Evolutionary conservation across 2,888 invertebrate genomes (phyloP).

Genomic region (Sphaerophoria taeniata): DNA sequence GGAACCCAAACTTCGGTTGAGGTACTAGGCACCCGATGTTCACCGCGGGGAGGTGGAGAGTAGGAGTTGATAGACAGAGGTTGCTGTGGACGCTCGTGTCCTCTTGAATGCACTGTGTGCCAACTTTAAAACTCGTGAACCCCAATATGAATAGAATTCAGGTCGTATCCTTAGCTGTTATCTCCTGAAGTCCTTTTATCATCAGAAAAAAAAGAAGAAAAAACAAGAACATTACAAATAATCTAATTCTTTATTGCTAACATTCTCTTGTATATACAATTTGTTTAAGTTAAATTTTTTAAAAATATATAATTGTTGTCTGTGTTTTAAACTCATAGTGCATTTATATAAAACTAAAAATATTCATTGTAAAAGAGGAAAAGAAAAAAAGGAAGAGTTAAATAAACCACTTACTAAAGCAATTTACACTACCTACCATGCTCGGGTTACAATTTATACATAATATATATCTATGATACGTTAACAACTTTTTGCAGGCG

Average conservation of each 20-base stretch:
- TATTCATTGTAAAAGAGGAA: conserved; percentile 55
- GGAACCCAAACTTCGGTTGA: too few species aligned
- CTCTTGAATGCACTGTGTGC: too few species aligned
- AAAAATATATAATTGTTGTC: conserved; percentile 5
- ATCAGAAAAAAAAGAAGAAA: background rate
- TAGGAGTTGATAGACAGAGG: too few species aligned
- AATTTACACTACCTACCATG: conserved; percentile 57
- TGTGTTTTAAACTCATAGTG: conserved; percentile 17
- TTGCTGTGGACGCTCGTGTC: too few species aligned
- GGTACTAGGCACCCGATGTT: too few species aligned
- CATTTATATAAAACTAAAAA: conserved; percentile 43
- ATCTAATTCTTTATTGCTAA: conserved; percentile 36
- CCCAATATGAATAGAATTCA: too few species aligned
- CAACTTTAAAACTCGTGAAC: too few species aligned
- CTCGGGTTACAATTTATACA: conserved; percentile 42
- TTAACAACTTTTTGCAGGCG: conserved; percentile 49
- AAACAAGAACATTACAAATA: conserved; percentile 14
- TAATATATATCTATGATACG: conserved; percentile 65
- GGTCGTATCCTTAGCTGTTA: too few species aligned
- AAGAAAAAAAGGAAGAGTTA: conserved; percentile 41
- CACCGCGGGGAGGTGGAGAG: too few species aligned
- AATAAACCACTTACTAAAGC: conserved; percentile 55
- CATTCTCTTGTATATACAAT: conserved; percentile 9
- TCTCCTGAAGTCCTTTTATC: background rate
- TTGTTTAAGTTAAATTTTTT: conserved; percentile 22